Base-by-base conservation (phyloP, 2,888 invertebrate genomes). In the Cistogaster globosa region DNA sequence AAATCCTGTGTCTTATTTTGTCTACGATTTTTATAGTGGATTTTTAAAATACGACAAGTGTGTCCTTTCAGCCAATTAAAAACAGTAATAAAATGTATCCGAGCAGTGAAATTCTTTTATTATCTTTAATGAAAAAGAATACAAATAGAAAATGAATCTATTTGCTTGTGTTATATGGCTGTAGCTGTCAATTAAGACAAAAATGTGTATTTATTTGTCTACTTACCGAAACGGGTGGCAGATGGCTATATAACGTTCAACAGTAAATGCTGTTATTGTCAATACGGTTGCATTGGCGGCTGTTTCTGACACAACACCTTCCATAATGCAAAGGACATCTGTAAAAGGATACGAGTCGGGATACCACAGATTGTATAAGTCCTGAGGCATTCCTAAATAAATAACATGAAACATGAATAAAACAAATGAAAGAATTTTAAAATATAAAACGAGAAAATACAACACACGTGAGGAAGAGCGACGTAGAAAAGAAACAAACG, bases 211-310 rank as follows among this genome's bases (percentile, higher is more conserved):
- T 22, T 65, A 32, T 32, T 32, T 7, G 8, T 32, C 2, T 71
- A 89, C 92, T 90, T 87, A 93, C 92, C 92, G 90, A 86, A 98
- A 96, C 0, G 98, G 98, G 90, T 96, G 95, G 89, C 97, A 97
- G 88, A 97, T 97, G 7, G 97, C 97, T 51, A 97, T 95, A 91
- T 97, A 98, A 85, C 98, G 94, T 92, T 98, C 98, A 16, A 97
- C 95, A 0, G 96, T 98, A 92, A 98, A 98, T 2, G 97, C 97
- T 0, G 97, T 97, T 89, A 98, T 98, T 14, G 96, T 96, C 85
- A 96, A 92, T 2, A 98, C 97, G 0, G 97, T 97, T 0, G 97
- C 97, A 90, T 97, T 96, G 22, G 96, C 95, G 0, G 96, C 96
- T n/a, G 96, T 96, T 92, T 98, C 98, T 0, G 97, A 96, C 0